A percentile compares a stretch with the other conserved stretches of the same genome.
phyloP scores from a whole-genome alignment of 1,140 invertebrate species.

The Ips typographus region DNA sequence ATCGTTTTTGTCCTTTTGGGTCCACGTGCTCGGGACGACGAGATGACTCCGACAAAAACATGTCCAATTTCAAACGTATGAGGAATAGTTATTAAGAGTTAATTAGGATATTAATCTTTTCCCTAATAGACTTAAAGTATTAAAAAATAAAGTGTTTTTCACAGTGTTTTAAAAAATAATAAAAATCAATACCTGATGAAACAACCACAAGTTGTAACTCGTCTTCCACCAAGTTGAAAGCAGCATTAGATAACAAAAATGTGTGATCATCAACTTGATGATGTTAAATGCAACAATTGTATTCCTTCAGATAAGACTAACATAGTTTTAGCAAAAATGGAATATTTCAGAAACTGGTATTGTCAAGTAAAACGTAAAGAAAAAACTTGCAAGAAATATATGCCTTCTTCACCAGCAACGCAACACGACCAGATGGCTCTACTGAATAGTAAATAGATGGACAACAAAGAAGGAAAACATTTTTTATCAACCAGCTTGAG shows the following conservation, averaged over 20 bases:
- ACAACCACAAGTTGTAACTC: not conserved
- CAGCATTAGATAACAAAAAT: too few relatives aligned
- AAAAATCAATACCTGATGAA: not conserved
- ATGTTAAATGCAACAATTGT: not conserved
- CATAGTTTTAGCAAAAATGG: too few relatives aligned
- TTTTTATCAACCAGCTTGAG: constrained; percentile 14
- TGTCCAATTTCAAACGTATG: not conserved
- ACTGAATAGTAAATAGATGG: constrained; percentile 13
- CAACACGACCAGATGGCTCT: constrained; percentile 11
- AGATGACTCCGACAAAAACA: constrained; percentile 8
- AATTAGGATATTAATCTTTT: too few relatives aligned
- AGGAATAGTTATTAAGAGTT: too few relatives aligned
- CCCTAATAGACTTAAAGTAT: not conserved
- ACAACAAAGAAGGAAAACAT: constrained; percentile 22
- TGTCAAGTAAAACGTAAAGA: too few relatives aligned
- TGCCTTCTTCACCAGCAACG: too few relatives aligned
- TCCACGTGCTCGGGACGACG: constrained; percentile 15
- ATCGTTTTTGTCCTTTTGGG: constrained; percentile 22
- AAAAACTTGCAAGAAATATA: too few relatives aligned
- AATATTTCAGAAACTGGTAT: too few relatives aligned
- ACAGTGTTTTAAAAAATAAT: not conserved
- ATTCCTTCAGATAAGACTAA: too few relatives aligned
- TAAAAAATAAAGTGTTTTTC: not conserved
- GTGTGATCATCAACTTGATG: too few relatives aligned
- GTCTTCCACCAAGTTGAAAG: not conserved